Evolutionary conservation across 1,140 invertebrate genomes (phyloP).

Genomic region (Temnothorax curvispinosus): DNA sequence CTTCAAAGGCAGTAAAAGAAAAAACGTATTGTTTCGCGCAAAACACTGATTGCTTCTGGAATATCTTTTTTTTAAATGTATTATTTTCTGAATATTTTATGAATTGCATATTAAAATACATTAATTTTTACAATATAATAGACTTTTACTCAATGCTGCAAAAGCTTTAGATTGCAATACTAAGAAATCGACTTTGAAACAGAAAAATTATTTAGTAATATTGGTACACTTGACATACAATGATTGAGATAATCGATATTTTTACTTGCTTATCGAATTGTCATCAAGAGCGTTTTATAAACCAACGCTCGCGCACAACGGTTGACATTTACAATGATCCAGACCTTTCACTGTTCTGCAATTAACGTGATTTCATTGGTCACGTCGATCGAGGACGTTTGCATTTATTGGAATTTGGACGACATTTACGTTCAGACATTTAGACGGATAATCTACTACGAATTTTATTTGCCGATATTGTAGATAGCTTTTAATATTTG

Average conservation of each 20-base stretch:
- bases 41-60: neutral
- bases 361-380: constrained; percentile 50
- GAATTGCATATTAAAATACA: neutral
- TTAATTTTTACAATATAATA: neutral
- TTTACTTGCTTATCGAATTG: neutral
- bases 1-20: neutral
- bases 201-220: neutral
- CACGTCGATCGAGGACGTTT: neutral
- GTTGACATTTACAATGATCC: constrained; percentile 66
- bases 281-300: constrained; percentile 50
- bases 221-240: neutral
- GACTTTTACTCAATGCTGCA: neutral
- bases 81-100: neutral
- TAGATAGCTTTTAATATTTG: neutral
- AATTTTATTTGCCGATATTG: neutral
- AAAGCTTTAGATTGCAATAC: neutral
- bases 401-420: constrained; percentile 4
- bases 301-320: constrained; percentile 43
- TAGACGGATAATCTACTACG: neutral
- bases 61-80: neutral
- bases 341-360: constrained; percentile 65
- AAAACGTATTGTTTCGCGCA: neutral
- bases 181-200: neutral
- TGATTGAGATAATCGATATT: neutral
- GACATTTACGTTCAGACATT: neutral